phyloP scores from a whole-genome alignment of 2,797 vertebrate genomes.

The Phoxinus dragarum region DNA sequence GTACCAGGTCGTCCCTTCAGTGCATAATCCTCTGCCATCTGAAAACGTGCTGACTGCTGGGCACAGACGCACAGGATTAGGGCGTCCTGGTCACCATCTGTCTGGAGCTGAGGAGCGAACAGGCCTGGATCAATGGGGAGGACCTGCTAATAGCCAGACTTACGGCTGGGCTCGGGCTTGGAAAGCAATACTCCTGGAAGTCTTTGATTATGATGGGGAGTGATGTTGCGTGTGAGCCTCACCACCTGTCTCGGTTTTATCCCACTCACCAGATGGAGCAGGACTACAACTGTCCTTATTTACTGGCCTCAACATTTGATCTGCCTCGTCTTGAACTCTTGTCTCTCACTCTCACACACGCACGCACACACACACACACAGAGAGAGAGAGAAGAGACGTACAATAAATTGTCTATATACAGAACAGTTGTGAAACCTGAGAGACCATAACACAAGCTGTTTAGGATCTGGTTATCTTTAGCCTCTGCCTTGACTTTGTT shows the following conservation, averaged over 20 bases:
- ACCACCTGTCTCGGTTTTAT: slow-evolving; percentile 63
- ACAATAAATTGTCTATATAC: not conserved
- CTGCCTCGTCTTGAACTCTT: slow-evolving; percentile 9
- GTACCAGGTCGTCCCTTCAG: slow-evolving; percentile 3
- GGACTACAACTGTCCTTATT: slow-evolving; percentile 19
- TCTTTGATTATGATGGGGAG: slow-evolving; percentile 31
- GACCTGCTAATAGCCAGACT: slow-evolving; percentile 43
- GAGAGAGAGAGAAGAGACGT: not conserved
- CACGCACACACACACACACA: not conserved
- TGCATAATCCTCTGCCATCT: slow-evolving; percentile 15
- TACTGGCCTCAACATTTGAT: slow-evolving; percentile 45
- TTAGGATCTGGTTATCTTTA: slow-evolving; percentile 25
- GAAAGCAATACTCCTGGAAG: slow-evolving; percentile 44
- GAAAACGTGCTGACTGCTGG: slow-evolving; percentile 8
- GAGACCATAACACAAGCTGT: slow-evolving; percentile 32
- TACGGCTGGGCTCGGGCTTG: slow-evolving; percentile 33
- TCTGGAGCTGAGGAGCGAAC: slow-evolving; percentile 14
- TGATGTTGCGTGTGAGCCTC: slow-evolving; percentile 38
- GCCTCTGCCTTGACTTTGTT: not conserved
- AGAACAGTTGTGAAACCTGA: slow-evolving; percentile 40
- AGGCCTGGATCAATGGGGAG: slow-evolving; percentile 43
- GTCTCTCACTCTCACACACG: not conserved
- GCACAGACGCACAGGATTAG: slow-evolving; percentile 51
- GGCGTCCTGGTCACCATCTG: slow-evolving; percentile 48
- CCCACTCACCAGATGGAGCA: slow-evolving; percentile 60